Conservation (phyloP, 2,113 vertebrate species). For the Notothenia rossii region DNA sequence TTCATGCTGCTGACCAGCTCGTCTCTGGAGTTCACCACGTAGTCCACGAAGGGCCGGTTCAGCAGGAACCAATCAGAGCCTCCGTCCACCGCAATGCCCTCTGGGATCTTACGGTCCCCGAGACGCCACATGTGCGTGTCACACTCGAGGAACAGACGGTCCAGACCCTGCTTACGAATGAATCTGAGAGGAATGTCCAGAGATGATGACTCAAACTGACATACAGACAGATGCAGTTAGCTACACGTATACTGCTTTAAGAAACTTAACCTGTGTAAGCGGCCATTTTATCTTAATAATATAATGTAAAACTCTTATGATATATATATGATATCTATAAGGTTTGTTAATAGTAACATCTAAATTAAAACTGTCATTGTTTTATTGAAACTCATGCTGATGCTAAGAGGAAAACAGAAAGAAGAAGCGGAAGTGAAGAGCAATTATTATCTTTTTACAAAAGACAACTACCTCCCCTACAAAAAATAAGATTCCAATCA, state of each 20-base stretch:
- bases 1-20: constrained; percentile 95
- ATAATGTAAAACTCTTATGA: too few species aligned
- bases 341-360: not conserved
- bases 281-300: too few species aligned
- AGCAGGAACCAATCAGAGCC: constrained; percentile 98
- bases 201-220: not conserved
- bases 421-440: too few species aligned
- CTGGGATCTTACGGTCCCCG: constrained; percentile 95
- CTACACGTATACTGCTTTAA: not conserved
- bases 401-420: too few species aligned
- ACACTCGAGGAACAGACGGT: constrained; percentile 96
- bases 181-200: constrained; percentile 83
- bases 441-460: too few species aligned
- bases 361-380: not conserved
- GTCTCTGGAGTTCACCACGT: constrained; percentile 91
- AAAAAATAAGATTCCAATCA: not conserved
- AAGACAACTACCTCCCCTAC: not conserved
- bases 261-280: too few species aligned
- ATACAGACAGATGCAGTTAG: not conserved
- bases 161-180: constrained; percentile 97
- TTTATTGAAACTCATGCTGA: too few species aligned
- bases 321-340: too few species aligned
- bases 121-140: constrained; percentile 99
- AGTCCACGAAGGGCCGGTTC: constrained; percentile 94
- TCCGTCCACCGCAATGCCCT: constrained; percentile 93